Evolutionary conservation across 2,797 vertebrate species (phyloP).

Genomic region (Eulemur rubriventer): DNA sequence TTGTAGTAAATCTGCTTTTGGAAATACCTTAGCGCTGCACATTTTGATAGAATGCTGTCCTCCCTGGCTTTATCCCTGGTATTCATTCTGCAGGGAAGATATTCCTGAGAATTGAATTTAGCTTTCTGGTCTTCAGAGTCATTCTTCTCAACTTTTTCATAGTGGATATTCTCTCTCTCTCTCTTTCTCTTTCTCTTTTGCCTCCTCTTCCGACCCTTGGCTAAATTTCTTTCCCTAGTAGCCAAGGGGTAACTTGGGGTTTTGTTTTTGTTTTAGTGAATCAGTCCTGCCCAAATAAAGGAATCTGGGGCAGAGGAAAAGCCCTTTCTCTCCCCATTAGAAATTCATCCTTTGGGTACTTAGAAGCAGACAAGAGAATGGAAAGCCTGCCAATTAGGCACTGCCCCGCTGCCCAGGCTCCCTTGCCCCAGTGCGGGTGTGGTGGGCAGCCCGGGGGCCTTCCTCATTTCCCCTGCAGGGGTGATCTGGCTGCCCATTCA

Average conservation of each 20-base stretch:
- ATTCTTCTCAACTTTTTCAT: slow-evolving; percentile 12
- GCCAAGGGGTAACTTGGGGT: not conserved
- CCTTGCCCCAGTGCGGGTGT: accelerated
- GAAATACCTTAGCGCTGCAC: slow-evolving; percentile 81
- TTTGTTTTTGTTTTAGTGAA: not conserved
- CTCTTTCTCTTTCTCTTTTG: not conserved
- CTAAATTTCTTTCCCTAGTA: not conserved
- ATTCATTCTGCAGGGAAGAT: not conserved
- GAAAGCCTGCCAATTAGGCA: not conserved
- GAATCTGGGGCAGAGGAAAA: not conserved
- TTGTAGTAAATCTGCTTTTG: slow-evolving; percentile 78
- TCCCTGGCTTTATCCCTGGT: slow-evolving; percentile 38
- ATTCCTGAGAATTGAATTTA: slow-evolving; percentile 42
- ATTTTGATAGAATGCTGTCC: slow-evolving; percentile 64
- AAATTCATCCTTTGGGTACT: slow-evolving; percentile 1
- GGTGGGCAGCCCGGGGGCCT: not conserved
- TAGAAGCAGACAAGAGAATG: slow-evolving; percentile 26
- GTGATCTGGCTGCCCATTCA: accelerated
- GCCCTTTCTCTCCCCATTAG: not conserved
- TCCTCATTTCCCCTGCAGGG: accelerated
- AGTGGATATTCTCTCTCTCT: not conserved
- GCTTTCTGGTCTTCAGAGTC: slow-evolving; percentile 34
- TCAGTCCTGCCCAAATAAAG: not conserved
- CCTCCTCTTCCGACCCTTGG: not conserved
- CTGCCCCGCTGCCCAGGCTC: not conserved